Evolutionary conservation across 2,113 vertebrate species (phyloP), one percentile per base, ranked within the genome.

Genomic region (Aegithalos caudatus): DNA sequence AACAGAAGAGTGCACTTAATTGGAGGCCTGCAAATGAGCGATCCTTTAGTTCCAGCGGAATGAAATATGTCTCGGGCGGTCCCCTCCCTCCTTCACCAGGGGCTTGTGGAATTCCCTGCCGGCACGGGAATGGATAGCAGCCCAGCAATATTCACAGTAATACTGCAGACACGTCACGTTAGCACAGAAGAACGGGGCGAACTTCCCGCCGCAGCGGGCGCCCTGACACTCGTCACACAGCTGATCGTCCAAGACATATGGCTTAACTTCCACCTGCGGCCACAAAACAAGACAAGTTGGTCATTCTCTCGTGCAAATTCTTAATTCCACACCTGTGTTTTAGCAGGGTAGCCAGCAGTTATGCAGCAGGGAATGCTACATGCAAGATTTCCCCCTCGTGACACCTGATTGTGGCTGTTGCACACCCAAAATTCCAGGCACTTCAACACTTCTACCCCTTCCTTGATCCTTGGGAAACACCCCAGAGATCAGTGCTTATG

Each of bases 141-240:
- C 99, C 99, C 99, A 99, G 98, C 99, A 99, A 98, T 99, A 99
- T 99, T 99, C 99, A 97, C 99, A 99, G 99, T 99, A 99, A 98
- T 99, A 99, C 99, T 99, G 99, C 98, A 99, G 99, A 98, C 99
- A 99, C 98, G 99, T 99, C 98, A 99, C 99, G 48, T 99, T 99
- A 97, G 99, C 99, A 98, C 99, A 99, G 99, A 99, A 99, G 98
- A 99, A 99, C 57, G 99, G 99, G 88, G 99, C 99, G 80, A 99
- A 99, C 97, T 99, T 99, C 48, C 99, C 99, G 96, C 99, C 99
- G 20, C 99, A 99, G 95, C 99, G 99, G 84, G 99, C 99, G 97
- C 99, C 99, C 98, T 99, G 99, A 98, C 99, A 99, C 98, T 99
- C 99, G 89, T 99, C 99, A 93, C 99, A 99, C 98, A 99, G 99